Percentiles rank a stretch among this genome's conserved stretches.
phyloP scores from a whole-genome alignment of 2,888 invertebrate genomes.

The Brenthis ino region DNA sequence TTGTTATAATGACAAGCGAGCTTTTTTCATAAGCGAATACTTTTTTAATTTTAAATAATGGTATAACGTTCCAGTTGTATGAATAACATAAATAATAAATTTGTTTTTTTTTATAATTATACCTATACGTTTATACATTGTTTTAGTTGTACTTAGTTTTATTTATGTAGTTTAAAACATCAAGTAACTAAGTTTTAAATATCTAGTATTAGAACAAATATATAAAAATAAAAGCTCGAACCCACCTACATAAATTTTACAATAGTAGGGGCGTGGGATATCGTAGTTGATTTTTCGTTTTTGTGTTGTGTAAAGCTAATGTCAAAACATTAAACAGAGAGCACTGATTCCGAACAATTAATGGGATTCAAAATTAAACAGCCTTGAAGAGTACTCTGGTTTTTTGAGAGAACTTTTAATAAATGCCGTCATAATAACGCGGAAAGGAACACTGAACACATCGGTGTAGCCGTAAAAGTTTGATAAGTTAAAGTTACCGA shows the following conservation, averaged over 20 bases:
- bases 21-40: background rate
- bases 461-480: conserved; percentile 38
- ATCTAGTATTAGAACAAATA: too few species aligned
- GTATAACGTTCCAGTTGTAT: too few species aligned
- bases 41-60: too few species aligned
- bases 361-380: conserved; percentile 63
- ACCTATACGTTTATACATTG: too few species aligned
- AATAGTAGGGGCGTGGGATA: conserved; percentile 41
- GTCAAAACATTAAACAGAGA: conserved; percentile 56
- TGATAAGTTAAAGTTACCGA: background rate
- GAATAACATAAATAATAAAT: too few species aligned
- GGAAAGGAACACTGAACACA: conserved; percentile 34
- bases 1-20: conserved; percentile 6
- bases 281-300: conserved; percentile 40
- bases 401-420: conserved; percentile 42
- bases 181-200: too few species aligned
- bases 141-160: too few species aligned
- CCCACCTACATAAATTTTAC: conserved; percentile 29
- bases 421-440: conserved; percentile 42
- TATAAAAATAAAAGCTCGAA: conserved; percentile 18
- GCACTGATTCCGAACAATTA: conserved; percentile 47
- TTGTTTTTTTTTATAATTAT: too few species aligned
- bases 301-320: conserved; percentile 48
- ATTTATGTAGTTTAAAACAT: too few species aligned
- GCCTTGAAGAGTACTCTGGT: conserved; percentile 61